Conservation (phyloP, 1,140 invertebrate genomes). For the Zeugodacus cucurbitae region DNA sequence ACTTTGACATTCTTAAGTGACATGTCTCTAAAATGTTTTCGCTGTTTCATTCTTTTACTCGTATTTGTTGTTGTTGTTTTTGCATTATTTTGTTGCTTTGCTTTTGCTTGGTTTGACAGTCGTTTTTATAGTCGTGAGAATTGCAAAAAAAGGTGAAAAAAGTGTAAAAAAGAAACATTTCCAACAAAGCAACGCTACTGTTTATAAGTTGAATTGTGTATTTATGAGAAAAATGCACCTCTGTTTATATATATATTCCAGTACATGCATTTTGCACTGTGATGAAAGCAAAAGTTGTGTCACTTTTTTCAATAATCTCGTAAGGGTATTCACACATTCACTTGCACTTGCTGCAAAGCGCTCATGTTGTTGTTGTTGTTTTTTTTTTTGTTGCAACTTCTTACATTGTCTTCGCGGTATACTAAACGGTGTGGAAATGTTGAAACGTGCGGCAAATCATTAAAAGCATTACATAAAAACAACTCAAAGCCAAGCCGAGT, state of each 20-base stretch:
- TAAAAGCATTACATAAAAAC: not conserved
- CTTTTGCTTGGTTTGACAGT: not conserved
- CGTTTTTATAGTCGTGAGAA: constrained; percentile 26
- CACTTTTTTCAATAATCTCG: not conserved
- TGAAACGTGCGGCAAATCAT: not conserved
- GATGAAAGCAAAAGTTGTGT: constrained; percentile 7
- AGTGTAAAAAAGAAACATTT: not conserved
- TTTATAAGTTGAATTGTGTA: not conserved
- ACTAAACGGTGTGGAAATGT: not conserved
- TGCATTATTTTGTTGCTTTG: not conserved
- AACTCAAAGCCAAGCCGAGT: not conserved
- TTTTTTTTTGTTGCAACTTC: not conserved
- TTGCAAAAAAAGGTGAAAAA: not conserved
- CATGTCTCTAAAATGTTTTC: constrained; percentile 23
- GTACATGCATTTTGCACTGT: not conserved
- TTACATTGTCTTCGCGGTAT: not conserved
- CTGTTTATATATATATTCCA: not conserved
- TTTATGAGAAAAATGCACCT: too few relatives aligned
- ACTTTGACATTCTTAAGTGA: constrained; percentile 38
- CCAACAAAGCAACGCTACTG: not conserved
- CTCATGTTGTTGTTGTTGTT: not conserved
- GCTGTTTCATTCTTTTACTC: not conserved
- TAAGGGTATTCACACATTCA: not conserved
- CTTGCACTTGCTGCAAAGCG: not conserved
- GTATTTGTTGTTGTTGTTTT: not conserved